Conservation (phyloP, 1,140 invertebrate species). For the Caenorhabditis brenneri region DNA sequence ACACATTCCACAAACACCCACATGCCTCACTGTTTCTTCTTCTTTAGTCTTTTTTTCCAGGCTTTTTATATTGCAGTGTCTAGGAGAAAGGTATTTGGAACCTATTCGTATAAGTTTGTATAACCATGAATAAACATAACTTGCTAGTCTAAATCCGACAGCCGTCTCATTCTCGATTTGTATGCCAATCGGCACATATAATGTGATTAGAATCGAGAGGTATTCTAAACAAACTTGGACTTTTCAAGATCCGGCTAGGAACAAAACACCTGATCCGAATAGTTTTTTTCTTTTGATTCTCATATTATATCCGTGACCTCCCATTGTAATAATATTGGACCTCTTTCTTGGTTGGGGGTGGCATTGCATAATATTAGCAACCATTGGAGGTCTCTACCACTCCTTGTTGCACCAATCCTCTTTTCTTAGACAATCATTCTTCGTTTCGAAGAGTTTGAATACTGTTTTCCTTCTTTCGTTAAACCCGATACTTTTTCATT, state of each 20-base stretch:
- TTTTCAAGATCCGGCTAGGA: background rate
- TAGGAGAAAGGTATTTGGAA: too few relatives aligned
- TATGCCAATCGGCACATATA: slow-evolving; percentile 34
- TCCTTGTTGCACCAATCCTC: background rate
- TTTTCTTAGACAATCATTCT: too few relatives aligned
- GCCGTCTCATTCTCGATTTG: slow-evolving; percentile 26
- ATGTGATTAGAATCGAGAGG: slow-evolving; percentile 18
- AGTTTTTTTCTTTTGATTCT: background rate
- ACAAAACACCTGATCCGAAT: background rate
- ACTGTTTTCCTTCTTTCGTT: background rate
- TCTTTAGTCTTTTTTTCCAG: background rate
- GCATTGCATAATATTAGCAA: slow-evolving; percentile 1
- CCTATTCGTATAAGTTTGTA: background rate
- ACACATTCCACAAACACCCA: background rate
- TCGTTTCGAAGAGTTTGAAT: too few relatives aligned
- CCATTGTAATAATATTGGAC: too few relatives aligned
- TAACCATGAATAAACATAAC: slow-evolving; percentile 37
- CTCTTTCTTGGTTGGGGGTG: background rate
- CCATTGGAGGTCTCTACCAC: background rate
- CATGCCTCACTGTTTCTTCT: slow-evolving; percentile 22
- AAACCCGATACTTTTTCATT: too few relatives aligned
- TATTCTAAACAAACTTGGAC: background rate
- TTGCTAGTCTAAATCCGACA: slow-evolving; percentile 13
- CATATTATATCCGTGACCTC: background rate
- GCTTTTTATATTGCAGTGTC: background rate